phyloP scores from a whole-genome alignment of 1,140 invertebrate genomes.

The Procambarus clarkii region DNA sequence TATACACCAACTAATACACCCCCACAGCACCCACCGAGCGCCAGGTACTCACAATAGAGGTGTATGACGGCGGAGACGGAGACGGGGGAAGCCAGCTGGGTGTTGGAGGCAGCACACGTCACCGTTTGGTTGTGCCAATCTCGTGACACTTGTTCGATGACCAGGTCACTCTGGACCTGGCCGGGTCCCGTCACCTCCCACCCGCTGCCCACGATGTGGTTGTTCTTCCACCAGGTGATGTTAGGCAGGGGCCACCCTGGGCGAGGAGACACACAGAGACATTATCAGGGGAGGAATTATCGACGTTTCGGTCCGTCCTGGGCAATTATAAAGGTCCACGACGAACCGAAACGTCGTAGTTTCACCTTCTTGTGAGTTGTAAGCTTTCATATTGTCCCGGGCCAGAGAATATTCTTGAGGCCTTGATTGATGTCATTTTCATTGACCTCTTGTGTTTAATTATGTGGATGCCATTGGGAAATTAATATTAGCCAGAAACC shows the following conservation, averaged over 20 bases:
- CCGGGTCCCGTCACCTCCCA: conserved; percentile 19
- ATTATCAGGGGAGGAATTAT: too few relatives aligned
- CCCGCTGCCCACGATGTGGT: conserved; percentile 7
- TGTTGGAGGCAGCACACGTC: conserved; percentile 21
- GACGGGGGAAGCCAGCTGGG: neutral
- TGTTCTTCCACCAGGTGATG: conserved; percentile 40
- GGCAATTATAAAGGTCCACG: too few relatives aligned
- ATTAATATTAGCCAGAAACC: too few relatives aligned
- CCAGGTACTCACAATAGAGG: neutral
- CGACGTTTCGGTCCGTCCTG: too few relatives aligned
- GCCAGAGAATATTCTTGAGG: too few relatives aligned
- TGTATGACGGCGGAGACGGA: conserved; percentile 1
- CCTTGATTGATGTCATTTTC: too few relatives aligned
- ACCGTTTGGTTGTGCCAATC: conserved; percentile 32
- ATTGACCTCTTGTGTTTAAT: too few relatives aligned
- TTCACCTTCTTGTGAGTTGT: too few relatives aligned
- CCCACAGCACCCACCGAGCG: neutral
- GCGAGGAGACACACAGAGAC: neutral
- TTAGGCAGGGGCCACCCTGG: conserved; percentile 3
- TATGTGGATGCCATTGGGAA: too few relatives aligned
- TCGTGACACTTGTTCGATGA: neutral
- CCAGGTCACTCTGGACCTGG: conserved; percentile 32
- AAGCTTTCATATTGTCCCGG: too few relatives aligned
- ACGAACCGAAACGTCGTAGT: too few relatives aligned
- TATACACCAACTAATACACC: neutral